These are phyloP conservation scores for Gasterosteus nipponicus DNA, from an alignment of 2,113 vertebrate species.

Conservation along the genomic window DNA sequence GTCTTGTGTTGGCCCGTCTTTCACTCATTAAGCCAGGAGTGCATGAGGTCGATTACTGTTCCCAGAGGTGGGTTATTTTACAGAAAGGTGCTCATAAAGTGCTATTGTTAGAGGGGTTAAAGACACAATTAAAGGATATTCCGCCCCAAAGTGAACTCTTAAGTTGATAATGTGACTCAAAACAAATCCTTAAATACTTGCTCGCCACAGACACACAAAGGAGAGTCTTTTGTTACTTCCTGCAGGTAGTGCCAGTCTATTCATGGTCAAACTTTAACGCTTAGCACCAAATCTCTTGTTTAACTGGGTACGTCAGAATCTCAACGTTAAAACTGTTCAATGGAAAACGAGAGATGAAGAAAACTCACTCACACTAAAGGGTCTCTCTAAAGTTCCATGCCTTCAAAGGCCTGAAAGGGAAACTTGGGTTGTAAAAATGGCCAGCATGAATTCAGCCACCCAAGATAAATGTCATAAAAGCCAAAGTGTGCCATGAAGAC, in stretches of 20 bases:
- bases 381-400: conserved; percentile 25
- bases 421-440: conserved; percentile 41
- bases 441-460: conserved; percentile 36
- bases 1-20: conserved; percentile 26
- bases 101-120: conserved; percentile 61
- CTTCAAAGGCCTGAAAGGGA: conserved; percentile 66
- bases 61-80: conserved; percentile 58
- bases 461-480: conserved; percentile 56
- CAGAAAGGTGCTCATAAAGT: conserved; percentile 71
- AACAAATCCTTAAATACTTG: conserved; percentile 50
- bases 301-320: conserved; percentile 43
- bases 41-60: conserved; percentile 38
- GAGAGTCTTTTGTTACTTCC: conserved; percentile 49
- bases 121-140: conserved; percentile 65
- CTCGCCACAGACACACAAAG: conserved; percentile 49
- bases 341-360: conserved; percentile 35
- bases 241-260: conserved; percentile 21
- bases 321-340: conserved; percentile 38
- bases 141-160: conserved; percentile 57
- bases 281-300: conserved; percentile 44
- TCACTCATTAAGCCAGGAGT: conserved; percentile 65
- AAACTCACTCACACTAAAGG: conserved; percentile 19
- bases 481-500: conserved; percentile 50
- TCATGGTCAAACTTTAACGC: conserved; percentile 19
- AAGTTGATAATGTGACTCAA: conserved; percentile 61